A percentile compares a stretch with the other conserved stretches of the same genome.
Evolutionary conservation across 2,797 vertebrate species (phyloP).

Genomic region (Catostomus latipinnis): DNA sequence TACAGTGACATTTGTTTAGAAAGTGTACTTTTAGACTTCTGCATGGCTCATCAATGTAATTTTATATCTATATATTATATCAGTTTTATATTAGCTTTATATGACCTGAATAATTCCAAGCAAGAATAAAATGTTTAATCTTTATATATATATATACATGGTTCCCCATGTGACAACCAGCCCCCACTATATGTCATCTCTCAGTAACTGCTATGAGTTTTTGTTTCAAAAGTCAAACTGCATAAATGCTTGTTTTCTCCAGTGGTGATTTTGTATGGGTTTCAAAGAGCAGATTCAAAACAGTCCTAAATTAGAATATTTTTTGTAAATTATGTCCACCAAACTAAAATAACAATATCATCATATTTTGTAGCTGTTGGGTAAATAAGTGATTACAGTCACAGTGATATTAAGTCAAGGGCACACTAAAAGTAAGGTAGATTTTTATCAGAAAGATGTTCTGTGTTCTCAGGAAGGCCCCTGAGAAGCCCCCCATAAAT

Average conservation of each 20-base stretch:
- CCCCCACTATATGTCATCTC: no score
- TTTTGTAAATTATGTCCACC: not conserved
- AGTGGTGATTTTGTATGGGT: not conserved
- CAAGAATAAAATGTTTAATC: no score
- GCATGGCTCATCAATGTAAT: not conserved
- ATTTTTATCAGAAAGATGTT: no score
- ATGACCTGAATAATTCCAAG: no score
- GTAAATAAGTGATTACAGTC: not conserved
- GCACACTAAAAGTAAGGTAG: no score
- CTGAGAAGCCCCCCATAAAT: not conserved
- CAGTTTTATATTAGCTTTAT: no score
- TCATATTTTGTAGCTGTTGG: not conserved
- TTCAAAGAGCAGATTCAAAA: not conserved
- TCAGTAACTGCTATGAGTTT: not conserved
- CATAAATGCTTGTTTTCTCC: not conserved
- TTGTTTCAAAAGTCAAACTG: not conserved
- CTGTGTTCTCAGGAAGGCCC: no score
- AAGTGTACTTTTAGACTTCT: constrained; percentile 12
- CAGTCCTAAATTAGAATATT: not conserved
- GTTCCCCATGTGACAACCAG: no score
- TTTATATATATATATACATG: no score
- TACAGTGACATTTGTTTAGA: not conserved
- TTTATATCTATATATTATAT: no score
- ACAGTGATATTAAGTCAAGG: no score
- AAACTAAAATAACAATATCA: not conserved